A percentile compares a stretch with the other conserved stretches of the same genome.
These are phyloP conservation scores for Antrozous pallidus DNA, from an alignment of 2,797 vertebrate genomes.

Conservation along the genomic window DNA sequence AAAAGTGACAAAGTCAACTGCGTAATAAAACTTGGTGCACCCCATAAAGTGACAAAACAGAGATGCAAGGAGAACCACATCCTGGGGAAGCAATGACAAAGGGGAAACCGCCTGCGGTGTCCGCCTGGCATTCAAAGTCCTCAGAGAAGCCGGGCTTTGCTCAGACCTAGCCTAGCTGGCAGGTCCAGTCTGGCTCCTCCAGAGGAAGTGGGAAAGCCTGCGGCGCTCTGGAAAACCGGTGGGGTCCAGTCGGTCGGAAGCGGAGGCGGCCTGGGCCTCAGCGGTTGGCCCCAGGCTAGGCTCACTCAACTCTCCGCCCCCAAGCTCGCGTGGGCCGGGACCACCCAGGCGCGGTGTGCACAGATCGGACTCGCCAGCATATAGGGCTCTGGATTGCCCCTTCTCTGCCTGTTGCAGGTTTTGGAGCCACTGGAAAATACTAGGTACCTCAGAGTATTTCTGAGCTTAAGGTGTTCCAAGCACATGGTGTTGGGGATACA, in stretches of 20 bases:
- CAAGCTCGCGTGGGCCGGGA: background rate
- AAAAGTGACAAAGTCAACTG: background rate
- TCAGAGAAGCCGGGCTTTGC: background rate
- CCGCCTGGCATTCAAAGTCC: background rate
- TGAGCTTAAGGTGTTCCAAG: background rate
- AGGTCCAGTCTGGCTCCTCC: background rate
- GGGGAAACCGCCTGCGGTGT: background rate
- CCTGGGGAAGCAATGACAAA: too few relatives aligned
- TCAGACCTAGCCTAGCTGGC: background rate
- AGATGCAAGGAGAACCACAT: background rate
- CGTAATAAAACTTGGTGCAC: background rate
- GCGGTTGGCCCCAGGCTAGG: background rate
- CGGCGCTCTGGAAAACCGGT: background rate
- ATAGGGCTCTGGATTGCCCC: background rate
- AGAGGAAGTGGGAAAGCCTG: slow-evolving; percentile 33
- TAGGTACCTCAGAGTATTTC: background rate
- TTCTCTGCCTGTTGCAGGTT: background rate
- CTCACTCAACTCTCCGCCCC: background rate
- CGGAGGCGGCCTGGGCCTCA: background rate
- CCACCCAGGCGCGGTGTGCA: slow-evolving; percentile 14
- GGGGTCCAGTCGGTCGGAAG: background rate
- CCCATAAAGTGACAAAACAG: background rate
- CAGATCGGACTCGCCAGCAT: background rate
- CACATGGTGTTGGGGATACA: background rate
- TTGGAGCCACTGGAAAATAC: background rate